Percentiles rank a stretch among this genome's conserved stretches.
phyloP scores from a whole-genome alignment of 2,113 vertebrate genomes.

The Lycocorax pyrrhopterus region DNA sequence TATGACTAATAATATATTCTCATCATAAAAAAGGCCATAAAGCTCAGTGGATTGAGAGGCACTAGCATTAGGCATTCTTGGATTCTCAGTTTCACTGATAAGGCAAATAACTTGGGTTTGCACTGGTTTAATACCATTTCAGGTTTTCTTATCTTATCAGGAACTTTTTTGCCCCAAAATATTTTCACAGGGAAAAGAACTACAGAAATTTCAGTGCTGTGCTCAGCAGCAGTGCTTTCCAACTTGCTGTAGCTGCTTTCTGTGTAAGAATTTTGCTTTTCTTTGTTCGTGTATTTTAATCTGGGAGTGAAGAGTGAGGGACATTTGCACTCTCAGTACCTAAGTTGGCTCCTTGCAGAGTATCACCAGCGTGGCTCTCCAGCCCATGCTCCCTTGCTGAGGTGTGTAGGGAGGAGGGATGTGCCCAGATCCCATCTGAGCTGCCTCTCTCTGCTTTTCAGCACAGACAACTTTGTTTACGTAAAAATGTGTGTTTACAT shows the following conservation, averaged over 20 bases:
- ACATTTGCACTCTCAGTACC: neutral
- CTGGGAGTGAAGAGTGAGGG: neutral
- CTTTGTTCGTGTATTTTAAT: neutral
- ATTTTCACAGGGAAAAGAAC: neutral
- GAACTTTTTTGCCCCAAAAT: neutral
- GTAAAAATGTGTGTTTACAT: neutral
- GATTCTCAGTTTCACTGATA: neutral
- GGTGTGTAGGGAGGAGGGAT: neutral
- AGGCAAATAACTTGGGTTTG: neutral
- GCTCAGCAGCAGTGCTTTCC: neutral
- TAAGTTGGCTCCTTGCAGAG: neutral
- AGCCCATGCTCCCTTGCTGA: neutral
- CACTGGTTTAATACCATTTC: neutral
- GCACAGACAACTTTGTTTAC: neutral
- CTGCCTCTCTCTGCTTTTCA: neutral
- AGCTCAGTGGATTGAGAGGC: neutral
- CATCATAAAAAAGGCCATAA: neutral
- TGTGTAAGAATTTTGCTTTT: neutral
- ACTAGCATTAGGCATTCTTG: neutral
- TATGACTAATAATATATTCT: neutral
- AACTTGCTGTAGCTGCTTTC: neutral
- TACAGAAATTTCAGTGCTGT: neutral
- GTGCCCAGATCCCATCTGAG: neutral
- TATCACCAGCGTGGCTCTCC: rapidly evolving
- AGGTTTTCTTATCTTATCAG: neutral